These are phyloP conservation scores for Lacerta viridis DNA, from an alignment of 2,797 vertebrate genomes.

Conservation along the genomic window DNA sequence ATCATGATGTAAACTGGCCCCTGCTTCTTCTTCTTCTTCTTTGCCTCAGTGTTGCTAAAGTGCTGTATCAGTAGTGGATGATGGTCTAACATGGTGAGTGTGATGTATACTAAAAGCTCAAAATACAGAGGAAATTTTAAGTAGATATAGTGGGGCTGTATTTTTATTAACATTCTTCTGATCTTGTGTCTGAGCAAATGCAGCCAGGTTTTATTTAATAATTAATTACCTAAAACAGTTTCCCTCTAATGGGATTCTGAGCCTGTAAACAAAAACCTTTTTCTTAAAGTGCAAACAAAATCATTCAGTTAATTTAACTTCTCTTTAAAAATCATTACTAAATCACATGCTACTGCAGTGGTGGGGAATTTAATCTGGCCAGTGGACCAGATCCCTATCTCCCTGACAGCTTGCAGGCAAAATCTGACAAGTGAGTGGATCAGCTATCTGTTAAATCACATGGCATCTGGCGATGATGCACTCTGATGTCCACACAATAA, in stretches of 20 bases:
- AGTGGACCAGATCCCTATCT: no score
- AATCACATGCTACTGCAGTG: no score
- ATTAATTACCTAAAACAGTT: neutral
- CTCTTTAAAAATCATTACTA: no score
- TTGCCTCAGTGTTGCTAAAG: neutral
- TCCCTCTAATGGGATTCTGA: neutral
- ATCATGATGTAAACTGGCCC: neutral
- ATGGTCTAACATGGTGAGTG: neutral
- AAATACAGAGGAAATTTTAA: neutral
- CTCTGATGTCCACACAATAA: no score
- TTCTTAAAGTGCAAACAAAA: neutral
- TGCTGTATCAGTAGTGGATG: neutral
- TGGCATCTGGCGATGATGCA: no score
- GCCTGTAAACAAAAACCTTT: neutral
- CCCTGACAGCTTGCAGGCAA: no score
- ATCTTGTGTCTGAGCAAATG: neutral
- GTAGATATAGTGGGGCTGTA: neutral
- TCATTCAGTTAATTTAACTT: neutral
- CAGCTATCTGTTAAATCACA: no score
- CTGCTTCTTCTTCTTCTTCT: neutral
- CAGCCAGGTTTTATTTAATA: neutral
- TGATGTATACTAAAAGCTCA: neutral
- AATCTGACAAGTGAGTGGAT: no score
- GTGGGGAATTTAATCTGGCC: no score
- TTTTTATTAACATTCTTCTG: neutral